Evolutionary conservation across 2,113 vertebrate genomes (phyloP).

Genomic region (Promerops cafer): DNA sequence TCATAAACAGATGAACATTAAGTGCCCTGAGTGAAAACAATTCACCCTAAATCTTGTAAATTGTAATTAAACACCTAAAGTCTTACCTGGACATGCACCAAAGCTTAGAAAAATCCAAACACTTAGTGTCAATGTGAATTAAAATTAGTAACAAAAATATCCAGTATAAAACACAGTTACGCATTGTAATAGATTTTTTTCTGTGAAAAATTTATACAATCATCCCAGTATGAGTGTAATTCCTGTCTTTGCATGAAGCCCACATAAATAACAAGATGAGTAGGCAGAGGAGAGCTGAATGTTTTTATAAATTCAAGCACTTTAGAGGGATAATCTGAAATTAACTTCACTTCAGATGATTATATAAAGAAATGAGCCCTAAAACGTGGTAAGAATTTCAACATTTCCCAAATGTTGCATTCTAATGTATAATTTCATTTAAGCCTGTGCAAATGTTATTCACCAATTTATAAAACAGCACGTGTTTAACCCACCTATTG

Average conservation of each 20-base stretch:
- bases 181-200: background rate
- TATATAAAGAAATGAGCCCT: background rate
- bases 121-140: background rate
- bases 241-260: background rate
- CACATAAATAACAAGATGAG: background rate
- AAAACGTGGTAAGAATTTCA: background rate
- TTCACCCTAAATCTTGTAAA: background rate
- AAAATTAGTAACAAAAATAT: background rate
- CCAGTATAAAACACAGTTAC: background rate
- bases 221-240: background rate
- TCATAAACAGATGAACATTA: background rate
- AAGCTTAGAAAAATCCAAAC: background rate
- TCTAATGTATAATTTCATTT: background rate
- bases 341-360: background rate
- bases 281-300: background rate
- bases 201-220: background rate
- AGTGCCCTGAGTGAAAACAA: background rate
- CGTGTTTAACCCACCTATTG: background rate
- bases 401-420: background rate
- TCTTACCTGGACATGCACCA: background rate
- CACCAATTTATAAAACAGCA: background rate
- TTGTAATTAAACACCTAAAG: background rate
- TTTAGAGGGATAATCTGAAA: background rate
- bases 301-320: background rate
- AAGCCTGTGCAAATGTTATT: background rate